Evolutionary conservation across 1,140 invertebrate genomes (phyloP).

Genomic region (Chironomus striatipennis): DNA sequence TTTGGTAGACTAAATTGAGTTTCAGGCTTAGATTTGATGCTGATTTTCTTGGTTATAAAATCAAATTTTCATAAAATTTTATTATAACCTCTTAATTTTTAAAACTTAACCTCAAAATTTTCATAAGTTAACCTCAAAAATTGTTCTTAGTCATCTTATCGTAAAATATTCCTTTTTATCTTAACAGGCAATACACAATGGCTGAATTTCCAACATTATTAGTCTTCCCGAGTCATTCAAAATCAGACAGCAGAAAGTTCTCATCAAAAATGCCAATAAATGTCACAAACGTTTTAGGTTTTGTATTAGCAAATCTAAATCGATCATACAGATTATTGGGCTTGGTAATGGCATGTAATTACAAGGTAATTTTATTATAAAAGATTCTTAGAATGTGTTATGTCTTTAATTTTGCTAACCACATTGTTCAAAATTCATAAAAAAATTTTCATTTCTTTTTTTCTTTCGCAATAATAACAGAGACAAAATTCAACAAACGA

Average conservation of each 20-base stretch:
- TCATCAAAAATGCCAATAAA: slow-evolving; percentile 53
- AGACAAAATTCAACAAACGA: slow-evolving; percentile 13
- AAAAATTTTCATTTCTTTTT: neutral
- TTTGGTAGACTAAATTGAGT: too few relatives aligned
- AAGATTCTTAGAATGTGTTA: neutral
- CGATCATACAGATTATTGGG: slow-evolving; percentile 30
- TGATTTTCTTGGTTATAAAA: too few relatives aligned
- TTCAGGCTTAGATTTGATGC: too few relatives aligned
- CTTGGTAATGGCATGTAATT: slow-evolving; percentile 1
- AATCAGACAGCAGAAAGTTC: slow-evolving; percentile 64
- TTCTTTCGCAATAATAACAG: neutral
- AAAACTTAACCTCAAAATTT: too few relatives aligned
- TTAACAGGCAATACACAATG: slow-evolving; percentile 61
- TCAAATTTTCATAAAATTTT: too few relatives aligned
- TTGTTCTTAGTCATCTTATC: too few relatives aligned
- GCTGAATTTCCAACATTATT: slow-evolving; percentile 64
- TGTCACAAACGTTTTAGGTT: slow-evolving; percentile 58
- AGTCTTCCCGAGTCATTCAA: slow-evolving; percentile 59
- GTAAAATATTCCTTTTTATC: too few relatives aligned
- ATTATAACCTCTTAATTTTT: too few relatives aligned
- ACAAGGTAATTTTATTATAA: slow-evolving; percentile 1
- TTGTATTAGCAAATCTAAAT: slow-evolving; percentile 59
- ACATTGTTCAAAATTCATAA: neutral
- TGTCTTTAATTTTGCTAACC: neutral
- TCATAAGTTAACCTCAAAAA: too few relatives aligned